These are phyloP conservation scores for Drosophila seguyi DNA, from an alignment of 1,140 invertebrate genomes.

Conservation along the genomic window DNA sequence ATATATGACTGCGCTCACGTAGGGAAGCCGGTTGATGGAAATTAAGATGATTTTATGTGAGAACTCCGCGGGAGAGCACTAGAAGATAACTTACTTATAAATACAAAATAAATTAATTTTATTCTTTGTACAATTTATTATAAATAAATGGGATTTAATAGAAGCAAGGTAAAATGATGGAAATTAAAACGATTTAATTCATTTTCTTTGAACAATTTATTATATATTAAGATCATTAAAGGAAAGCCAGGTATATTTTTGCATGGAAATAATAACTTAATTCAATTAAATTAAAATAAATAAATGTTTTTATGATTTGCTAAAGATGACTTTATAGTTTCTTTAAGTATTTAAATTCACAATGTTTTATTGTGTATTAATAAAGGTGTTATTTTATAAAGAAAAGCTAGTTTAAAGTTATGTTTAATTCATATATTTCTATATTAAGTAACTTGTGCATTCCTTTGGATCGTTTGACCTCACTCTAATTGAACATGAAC, in stretches of 20 bases:
- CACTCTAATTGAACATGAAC: too few relatives aligned
- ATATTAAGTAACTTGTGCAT: not conserved
- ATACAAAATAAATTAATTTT: not conserved
- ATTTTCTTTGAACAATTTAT: not conserved
- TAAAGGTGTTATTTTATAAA: not conserved
- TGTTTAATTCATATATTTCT: not conserved
- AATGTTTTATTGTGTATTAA: not conserved
- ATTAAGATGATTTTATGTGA: conserved; percentile 17
- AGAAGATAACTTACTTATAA: not conserved
- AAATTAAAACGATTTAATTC: not conserved
- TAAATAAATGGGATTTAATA: too few relatives aligned
- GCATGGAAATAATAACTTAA: not conserved
- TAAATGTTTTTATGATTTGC: too few relatives aligned
- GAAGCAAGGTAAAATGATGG: too few relatives aligned
- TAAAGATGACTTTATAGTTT: too few relatives aligned
- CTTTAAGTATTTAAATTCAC: not conserved
- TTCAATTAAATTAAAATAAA: not conserved
- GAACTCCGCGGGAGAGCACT: not conserved
- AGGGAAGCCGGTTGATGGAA: conserved; percentile 1
- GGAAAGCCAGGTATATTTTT: not conserved
- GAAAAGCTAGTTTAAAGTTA: not conserved
- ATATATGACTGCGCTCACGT: conserved; percentile 7
- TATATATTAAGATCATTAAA: not conserved
- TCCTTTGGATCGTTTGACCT: not conserved
- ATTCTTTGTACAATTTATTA: too few relatives aligned